Conservation (phyloP, 1,140 invertebrate species). For the Drosophila subobscura region DNA sequence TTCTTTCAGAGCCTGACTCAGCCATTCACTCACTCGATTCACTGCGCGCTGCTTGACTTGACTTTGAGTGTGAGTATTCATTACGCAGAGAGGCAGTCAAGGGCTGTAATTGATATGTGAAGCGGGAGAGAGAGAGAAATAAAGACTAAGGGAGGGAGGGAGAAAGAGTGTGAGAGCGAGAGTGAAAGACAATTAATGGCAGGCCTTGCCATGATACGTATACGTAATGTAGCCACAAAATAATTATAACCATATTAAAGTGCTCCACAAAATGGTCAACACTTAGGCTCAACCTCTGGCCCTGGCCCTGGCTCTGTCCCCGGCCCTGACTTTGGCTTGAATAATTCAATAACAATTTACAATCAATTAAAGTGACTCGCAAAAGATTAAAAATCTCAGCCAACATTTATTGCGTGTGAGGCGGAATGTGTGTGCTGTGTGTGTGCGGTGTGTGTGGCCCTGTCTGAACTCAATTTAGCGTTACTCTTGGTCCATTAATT, state of each 20-base stretch:
- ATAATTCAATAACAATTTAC: conserved; percentile 50
- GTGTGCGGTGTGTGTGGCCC: conserved; percentile 10
- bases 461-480: conserved; percentile 72
- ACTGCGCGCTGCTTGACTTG: neutral
- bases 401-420: conserved; percentile 62
- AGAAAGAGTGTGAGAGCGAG: too few relatives aligned
- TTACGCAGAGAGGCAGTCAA: neutral
- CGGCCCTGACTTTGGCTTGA: conserved; percentile 31
- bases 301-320: too few relatives aligned
- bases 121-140: neutral
- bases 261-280: conserved; percentile 15
- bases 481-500: conserved; percentile 79
- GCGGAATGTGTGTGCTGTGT: neutral
- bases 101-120: conserved; percentile 34
- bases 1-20: too few relatives aligned
- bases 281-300: conserved; percentile 31
- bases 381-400: conserved; percentile 62
- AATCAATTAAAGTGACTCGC: conserved; percentile 39
- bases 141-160: neutral
- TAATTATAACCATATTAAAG: conserved; percentile 47
- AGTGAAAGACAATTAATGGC: conserved; percentile 32
- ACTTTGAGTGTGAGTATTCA: conserved; percentile 16
- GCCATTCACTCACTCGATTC: neutral
- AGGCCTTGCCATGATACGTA: conserved; percentile 4
- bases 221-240: conserved; percentile 7